Conservation (phyloP, 1,140 invertebrate genomes). For the Bombus waltoni region DNA sequence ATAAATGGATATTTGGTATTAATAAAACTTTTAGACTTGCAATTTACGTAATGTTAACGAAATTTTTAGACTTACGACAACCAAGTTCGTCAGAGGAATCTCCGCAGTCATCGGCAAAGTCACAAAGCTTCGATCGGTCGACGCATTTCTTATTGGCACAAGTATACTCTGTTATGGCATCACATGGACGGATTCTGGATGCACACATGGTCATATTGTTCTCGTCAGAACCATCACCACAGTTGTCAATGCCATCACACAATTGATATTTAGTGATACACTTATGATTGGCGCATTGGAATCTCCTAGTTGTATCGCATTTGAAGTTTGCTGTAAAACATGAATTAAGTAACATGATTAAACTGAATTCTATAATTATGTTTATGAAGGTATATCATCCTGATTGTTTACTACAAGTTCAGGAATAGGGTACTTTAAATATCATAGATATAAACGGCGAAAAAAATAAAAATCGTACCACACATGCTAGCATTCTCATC, state of each 20-base stretch:
- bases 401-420: too few species aligned
- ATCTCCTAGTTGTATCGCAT: constrained; percentile 90
- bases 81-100: constrained; percentile 95
- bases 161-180: constrained; percentile 90
- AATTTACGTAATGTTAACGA: background rate
- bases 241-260: constrained; percentile 94
- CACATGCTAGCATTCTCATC: constrained; percentile 93
- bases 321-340: constrained; percentile 87
- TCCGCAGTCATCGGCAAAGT: constrained; percentile 91
- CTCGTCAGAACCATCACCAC: constrained; percentile 96
- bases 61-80: constrained; percentile 87
- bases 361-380: too few species aligned
- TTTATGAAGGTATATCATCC: too few species aligned
- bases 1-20: background rate
- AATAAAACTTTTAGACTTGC: background rate
- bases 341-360: background rate
- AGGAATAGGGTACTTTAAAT: too few species aligned
- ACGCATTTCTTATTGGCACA: constrained; percentile 97
- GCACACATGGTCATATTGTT: constrained; percentile 95
- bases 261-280: constrained; percentile 93
- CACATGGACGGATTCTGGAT: constrained; percentile 88
- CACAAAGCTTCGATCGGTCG: constrained; percentile 90
- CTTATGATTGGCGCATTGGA: constrained; percentile 94
- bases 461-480: constrained; percentile 74
- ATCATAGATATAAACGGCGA: too few species aligned